These are phyloP conservation scores for Berghia stephanieae DNA, from an alignment of 1,140 invertebrate genomes.

Conservation along the genomic window DNA sequence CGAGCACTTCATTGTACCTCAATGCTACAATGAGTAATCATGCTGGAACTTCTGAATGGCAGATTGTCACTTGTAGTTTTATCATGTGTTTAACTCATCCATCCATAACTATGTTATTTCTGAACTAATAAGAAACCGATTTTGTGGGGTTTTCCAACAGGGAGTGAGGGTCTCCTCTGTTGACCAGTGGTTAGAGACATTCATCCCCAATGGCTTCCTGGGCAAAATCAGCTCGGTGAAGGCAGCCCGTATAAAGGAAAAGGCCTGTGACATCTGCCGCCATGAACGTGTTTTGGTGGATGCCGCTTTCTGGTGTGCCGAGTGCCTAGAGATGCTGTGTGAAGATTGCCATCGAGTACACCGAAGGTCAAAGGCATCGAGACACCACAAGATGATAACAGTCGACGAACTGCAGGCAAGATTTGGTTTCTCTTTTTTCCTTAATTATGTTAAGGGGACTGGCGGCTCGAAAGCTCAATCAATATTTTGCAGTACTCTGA, in stretches of 20 bases:
- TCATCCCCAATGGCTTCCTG: slow-evolving; percentile 29
- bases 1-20: too few species aligned
- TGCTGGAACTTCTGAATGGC: too few species aligned
- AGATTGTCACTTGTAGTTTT: too few species aligned
- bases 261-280: slow-evolving; percentile 33
- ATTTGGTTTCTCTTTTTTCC: background rate
- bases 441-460: too few species aligned
- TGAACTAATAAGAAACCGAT: too few species aligned
- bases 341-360: slow-evolving; percentile 35
- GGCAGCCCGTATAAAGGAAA: slow-evolving; percentile 20
- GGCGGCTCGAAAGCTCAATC: too few species aligned
- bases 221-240: slow-evolving; percentile 10
- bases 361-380: slow-evolving; percentile 23
- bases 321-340: slow-evolving; percentile 34
- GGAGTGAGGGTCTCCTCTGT: background rate
- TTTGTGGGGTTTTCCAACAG: too few species aligned
- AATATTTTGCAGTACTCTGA: too few species aligned
- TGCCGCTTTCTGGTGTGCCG: slow-evolving; percentile 28
- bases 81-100: too few species aligned
- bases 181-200: slow-evolving; percentile 39
- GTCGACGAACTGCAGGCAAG: slow-evolving; percentile 30
- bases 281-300: slow-evolving; percentile 35
- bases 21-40: too few species aligned
- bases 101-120: too few species aligned
- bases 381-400: slow-evolving; percentile 29